phyloP scores from a whole-genome alignment of 2,888 invertebrate genomes.

The Xanthostigma xanthostigma region DNA sequence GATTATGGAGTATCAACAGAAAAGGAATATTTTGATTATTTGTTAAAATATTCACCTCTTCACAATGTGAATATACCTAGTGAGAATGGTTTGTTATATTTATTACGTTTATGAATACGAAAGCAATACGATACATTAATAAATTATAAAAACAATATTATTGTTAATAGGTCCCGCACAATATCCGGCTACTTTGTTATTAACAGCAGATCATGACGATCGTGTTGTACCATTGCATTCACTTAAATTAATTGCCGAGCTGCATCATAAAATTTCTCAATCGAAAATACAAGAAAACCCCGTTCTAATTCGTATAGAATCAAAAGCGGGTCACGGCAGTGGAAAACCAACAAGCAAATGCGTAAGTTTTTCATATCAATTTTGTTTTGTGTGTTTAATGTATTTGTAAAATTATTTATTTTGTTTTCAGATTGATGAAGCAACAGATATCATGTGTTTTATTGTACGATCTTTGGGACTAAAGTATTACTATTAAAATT shows the following conservation, averaged over 20 bases:
- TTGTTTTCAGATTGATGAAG: conserved; percentile 73
- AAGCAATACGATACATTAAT: background rate
- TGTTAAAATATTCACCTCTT: conserved; percentile 80
- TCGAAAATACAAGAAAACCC: conserved; percentile 62
- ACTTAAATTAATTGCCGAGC: conserved; percentile 81
- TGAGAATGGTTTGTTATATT: conserved; percentile 27
- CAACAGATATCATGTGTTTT: conserved; percentile 79
- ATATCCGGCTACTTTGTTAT: conserved; percentile 81
- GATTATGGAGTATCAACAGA: conserved; percentile 90
- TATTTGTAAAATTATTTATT: conserved; percentile 2
- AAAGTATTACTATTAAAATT: conserved; percentile 24
- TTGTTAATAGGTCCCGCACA: conserved; percentile 31
- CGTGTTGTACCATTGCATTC: conserved; percentile 96
- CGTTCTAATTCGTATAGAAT: conserved; percentile 77
- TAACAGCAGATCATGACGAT: conserved; percentile 98
- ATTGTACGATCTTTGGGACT: conserved; percentile 57
- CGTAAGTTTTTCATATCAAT: conserved; percentile 34
- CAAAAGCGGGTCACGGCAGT: conserved; percentile 91
- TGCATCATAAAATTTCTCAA: conserved; percentile 60
- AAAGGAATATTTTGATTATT: conserved; percentile 69
- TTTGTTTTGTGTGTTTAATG: background rate
- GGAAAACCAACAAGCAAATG: conserved; percentile 93
- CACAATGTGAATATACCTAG: conserved; percentile 70
- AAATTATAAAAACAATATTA: conserved; percentile 2
- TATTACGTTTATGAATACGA: background rate